Percentiles rank a stretch among this genome's conserved stretches.
Conservation (phyloP, 2,888 invertebrate genomes). For the Eupithecia centaureata region DNA sequence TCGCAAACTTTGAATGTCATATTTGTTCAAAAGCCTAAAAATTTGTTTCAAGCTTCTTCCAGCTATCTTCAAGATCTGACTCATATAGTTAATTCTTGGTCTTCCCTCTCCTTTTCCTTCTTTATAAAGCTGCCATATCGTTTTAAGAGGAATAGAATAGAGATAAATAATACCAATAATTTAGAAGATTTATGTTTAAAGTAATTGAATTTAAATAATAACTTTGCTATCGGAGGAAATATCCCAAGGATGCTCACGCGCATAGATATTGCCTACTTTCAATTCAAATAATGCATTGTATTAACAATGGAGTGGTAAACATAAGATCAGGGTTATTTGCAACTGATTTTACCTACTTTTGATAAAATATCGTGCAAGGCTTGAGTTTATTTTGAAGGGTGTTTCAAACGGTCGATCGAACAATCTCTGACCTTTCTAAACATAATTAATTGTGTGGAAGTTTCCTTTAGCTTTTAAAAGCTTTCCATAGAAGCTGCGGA, state of each 20-base stretch:
- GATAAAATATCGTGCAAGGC: slow-evolving; percentile 15
- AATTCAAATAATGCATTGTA: slow-evolving; percentile 52
- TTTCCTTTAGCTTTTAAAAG: neutral
- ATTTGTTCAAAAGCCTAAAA: too few relatives aligned
- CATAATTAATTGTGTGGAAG: neutral
- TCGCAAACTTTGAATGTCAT: too few relatives aligned
- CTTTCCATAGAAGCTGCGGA: too few relatives aligned
- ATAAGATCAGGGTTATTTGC: slow-evolving; percentile 39
- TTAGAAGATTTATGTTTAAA: neutral
- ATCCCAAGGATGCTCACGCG: slow-evolving; percentile 49
- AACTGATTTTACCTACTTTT: slow-evolving; percentile 33
- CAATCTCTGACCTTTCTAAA: neutral
- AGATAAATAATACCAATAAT: neutral
- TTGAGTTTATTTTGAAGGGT: neutral
- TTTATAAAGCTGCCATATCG: too few relatives aligned
- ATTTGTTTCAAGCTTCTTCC: too few relatives aligned
- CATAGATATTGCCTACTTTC: slow-evolving; percentile 54
- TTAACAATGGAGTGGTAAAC: slow-evolving; percentile 48
- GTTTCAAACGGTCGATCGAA: neutral
- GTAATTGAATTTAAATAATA: slow-evolving; percentile 17
- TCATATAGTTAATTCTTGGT: too few relatives aligned
- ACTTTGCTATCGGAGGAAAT: slow-evolving; percentile 19
- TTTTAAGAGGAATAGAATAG: too few relatives aligned
- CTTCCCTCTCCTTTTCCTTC: too few relatives aligned
- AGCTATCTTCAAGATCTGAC: too few relatives aligned